Base-by-base conservation (phyloP, 2,113 vertebrate species). In the Scartelaos histophorus region DNA sequence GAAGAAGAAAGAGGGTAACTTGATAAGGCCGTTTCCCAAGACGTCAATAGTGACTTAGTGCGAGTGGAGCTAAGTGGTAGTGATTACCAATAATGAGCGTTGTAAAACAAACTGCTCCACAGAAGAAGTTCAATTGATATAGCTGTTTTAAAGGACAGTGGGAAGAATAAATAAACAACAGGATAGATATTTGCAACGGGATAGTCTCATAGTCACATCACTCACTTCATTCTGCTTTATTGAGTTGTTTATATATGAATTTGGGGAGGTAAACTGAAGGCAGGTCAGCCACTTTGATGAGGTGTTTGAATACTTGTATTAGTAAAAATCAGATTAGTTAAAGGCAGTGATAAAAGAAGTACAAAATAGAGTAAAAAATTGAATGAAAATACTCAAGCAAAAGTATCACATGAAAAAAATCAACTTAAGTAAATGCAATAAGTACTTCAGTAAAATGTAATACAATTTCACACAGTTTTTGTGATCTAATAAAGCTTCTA, bases 21-120 rank as follows among this genome's bases (percentile, higher is more conserved):
- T 79, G 72, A 84, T 25, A 1, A 56, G 71, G 64, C 61, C 15
- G 6, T 69, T 87, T 75, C 79, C 56, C 68, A 69, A 46, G 19
- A 3, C 16, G 66, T 82, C 74, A 80, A 34, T 73, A 71, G 80
- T 34, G 81, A 86, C 78, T 81, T 69, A 71, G 35, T 83, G 21
- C 74, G 47, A 67, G 66, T 68, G 71, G 80, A 74, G 57, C 1
- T 80, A 78, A 83, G 82, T 75, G 82, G 57, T 82, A 83, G 70
- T 68, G 84, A 85, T 86, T 86, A 79, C 74, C 78, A 80, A 83
- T 86, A 88, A 88, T 72, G 76, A 83, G 66, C 43, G 25, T 67
- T 73, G 80, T 67, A 29, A 66, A 78, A 68, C 69, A 69, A 83
- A 70, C 54, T 1, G 78, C 61, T 64, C 49, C 54, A 71, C 1